phyloP scores from a whole-genome alignment of 2,797 vertebrate species.

The Gallinago nigripennis region DNA sequence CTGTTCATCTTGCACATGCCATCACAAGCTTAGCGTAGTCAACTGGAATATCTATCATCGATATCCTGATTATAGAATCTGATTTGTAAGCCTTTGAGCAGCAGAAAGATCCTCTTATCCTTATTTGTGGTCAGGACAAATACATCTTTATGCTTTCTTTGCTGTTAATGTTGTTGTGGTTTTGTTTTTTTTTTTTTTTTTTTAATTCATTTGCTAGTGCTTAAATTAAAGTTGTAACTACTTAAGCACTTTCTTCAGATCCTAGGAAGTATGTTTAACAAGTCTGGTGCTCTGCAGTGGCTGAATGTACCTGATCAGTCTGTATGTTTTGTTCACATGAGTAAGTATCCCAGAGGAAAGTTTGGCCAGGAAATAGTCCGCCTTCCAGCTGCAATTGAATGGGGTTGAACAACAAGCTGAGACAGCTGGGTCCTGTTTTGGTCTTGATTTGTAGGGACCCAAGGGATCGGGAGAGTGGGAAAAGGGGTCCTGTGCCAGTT shows the following conservation, averaged over 20 bases:
- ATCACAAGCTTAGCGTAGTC: not conserved
- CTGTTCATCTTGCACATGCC: not conserved
- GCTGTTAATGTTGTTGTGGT: not conserved
- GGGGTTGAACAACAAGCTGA: conserved; percentile 25
- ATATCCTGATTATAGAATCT: not conserved
- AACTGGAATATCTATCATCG: not conserved
- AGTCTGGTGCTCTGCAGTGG: not conserved
- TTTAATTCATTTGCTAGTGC: not conserved
- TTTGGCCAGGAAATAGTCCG: conserved; percentile 6
- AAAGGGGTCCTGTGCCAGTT: conserved; percentile 32
- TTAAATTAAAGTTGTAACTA: not conserved
- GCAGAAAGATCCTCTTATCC: not conserved
- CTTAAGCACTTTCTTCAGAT: not conserved
- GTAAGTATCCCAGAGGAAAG: conserved; percentile 18
- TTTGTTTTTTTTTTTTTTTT: not conserved
- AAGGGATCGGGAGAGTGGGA: conserved; percentile 31
- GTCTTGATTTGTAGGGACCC: conserved; percentile 40
- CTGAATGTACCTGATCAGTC: not conserved
- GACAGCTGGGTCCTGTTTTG: conserved; percentile 61
- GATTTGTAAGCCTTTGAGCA: not conserved
- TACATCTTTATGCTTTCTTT: not conserved
- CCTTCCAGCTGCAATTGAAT: conserved; percentile 53
- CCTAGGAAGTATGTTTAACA: not conserved
- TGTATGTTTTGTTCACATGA: not conserved
- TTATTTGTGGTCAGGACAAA: not conserved